Conservation (phyloP, 2,888 invertebrate species). For the Chymomyza fuscimana region DNA sequence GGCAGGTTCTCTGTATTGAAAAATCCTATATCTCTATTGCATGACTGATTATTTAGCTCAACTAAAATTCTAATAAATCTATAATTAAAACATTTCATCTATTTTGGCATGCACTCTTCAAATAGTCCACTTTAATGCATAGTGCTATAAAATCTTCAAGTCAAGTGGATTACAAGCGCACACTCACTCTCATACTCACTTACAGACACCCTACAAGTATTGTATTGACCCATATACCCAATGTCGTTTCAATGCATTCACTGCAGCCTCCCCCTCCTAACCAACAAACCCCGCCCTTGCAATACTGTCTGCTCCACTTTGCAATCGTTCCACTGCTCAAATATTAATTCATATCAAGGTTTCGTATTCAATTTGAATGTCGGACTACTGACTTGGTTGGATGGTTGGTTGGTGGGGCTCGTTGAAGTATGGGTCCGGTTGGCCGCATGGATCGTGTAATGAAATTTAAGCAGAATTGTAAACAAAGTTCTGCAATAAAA, state of each 20-base stretch:
- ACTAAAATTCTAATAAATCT: no score
- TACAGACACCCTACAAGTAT: neutral
- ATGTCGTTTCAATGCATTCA: conserved; percentile 36
- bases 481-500: conserved; percentile 68
- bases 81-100: no score
- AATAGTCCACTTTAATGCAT: neutral
- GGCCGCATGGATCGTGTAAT: conserved; percentile 59
- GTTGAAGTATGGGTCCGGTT: conserved; percentile 32
- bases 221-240: conserved; percentile 43
- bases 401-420: conserved; percentile 38
- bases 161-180: neutral
- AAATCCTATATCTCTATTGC: no score
- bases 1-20: no score
- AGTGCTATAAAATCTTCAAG: neutral
- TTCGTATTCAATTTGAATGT: conserved; percentile 61
- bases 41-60: no score
- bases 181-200: neutral
- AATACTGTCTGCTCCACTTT: conserved; percentile 40
- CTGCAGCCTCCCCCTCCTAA: conserved; percentile 10
- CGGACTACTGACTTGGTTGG: conserved; percentile 23
- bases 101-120: no score
- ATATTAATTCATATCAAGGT: conserved; percentile 75
- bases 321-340: conserved; percentile 48
- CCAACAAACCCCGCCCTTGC: conserved; percentile 14
- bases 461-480: conserved; percentile 71